Evolutionary conservation across 1,140 invertebrate genomes (phyloP).

Genomic region (Thaumetopoea pityocampa): DNA sequence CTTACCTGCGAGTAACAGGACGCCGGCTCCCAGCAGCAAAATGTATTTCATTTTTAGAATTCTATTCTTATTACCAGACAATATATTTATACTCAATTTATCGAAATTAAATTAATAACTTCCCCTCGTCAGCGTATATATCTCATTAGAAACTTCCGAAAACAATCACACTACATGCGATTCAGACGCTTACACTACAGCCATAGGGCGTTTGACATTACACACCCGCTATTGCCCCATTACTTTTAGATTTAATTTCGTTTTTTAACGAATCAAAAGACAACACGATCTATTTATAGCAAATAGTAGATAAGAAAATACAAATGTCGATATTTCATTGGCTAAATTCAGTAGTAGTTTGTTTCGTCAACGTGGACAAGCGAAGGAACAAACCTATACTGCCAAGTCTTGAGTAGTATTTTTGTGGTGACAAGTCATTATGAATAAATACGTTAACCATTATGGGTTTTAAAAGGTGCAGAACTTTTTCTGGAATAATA

Average conservation of each 20-base stretch:
- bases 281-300: constrained; percentile 31
- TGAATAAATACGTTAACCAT: too few species aligned
- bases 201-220: too few species aligned
- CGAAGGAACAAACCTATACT: too few species aligned
- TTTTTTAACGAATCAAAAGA: constrained; percentile 19
- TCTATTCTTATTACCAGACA: constrained; percentile 4
- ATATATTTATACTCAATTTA: neutral
- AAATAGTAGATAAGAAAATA: constrained; percentile 33
- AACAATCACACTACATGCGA: too few species aligned
- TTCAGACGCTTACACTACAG: too few species aligned
- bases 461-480: too few species aligned
- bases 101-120: constrained; percentile 4
- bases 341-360: too few species aligned
- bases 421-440: too few species aligned
- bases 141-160: too few species aligned
- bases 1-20: constrained; percentile 52
- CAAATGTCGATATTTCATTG: constrained; percentile 45
- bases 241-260: neutral
- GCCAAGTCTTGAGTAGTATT: too few species aligned
- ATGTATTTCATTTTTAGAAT: constrained; percentile 44
- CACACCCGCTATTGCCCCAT: constrained; percentile 7
- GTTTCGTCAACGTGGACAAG: too few species aligned
- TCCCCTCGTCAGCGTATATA: neutral
- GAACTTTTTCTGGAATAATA: too few species aligned
- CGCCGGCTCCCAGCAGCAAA: constrained; percentile 36